Base-by-base conservation (phyloP, 2,113 vertebrate species). In the Sorex fumeus region DNA sequence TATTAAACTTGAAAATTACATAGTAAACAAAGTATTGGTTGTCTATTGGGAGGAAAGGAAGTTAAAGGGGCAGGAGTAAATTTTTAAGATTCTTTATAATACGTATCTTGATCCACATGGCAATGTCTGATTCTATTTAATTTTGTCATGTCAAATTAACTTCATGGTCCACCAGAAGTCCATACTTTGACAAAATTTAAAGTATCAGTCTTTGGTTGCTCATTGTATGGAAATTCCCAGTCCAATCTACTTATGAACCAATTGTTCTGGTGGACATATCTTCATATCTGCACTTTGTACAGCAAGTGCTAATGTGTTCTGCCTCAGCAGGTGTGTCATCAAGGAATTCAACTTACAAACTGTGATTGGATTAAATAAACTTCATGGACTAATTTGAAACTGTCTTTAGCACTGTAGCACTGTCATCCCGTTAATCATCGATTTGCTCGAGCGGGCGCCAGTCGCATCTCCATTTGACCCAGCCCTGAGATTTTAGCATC, bases 1-100 rank as follows among this genome's bases (percentile, higher is more conserved):
- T 53, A 45, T 77, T 47, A 71, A 66, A 21, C 25, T 15, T 87
- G 77, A 78, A 91, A 87, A 83, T 72, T 67, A 2, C 69, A 67
- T 62, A 75, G 78, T 50, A 67, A 84, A 84, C 6, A 50, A 30
- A 87, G 23, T 60, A 36, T 80, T 84, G 15, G 30, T 75, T 83
- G 27, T 90, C n/a, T 69, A 13, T 47, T 60, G 9, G 11, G n/a
- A 21, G 27, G 45, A 28, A 23, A 40, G 28, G n/a, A n/a, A 3
- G 25, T n/a, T 50, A 4, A 10, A n/a, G 76, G 30, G 69, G 4
- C 8, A 69, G 34, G 12, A 76, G 50, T n/a, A 66, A 70, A 19
- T 4, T 3, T 28, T 79, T 64, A 78, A 40, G 25, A 16, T 79
- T 84, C 43, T 19, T 66, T 77, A 32, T 69, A 16, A 36, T 28